phyloP scores from a whole-genome alignment of 1,140 invertebrate genomes.

The Leptonema lineaticorne region DNA sequence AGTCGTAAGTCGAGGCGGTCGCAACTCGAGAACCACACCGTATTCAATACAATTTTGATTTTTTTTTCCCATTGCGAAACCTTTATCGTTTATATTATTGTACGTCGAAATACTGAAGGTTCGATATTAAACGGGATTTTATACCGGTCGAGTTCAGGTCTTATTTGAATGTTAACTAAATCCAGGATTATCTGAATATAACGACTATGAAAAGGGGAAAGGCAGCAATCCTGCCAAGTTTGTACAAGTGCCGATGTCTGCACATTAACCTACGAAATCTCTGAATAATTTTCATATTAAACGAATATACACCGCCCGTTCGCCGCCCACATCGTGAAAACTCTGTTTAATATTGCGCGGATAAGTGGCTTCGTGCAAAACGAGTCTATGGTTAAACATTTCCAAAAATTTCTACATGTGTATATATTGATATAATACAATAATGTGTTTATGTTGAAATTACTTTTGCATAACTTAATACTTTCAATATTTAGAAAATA shows the following conservation, averaged over 20 bases:
- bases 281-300: slow-evolving; percentile 10
- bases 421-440: not conserved
- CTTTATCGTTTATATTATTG: too few species aligned
- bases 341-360: not conserved
- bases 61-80: not conserved
- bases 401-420: not conserved
- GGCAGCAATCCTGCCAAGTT: not conserved
- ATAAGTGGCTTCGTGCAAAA: not conserved
- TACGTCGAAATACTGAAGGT: too few species aligned
- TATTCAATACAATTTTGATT: too few species aligned
- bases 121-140: not conserved
- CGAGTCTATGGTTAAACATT: not conserved
- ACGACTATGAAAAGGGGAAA: too few species aligned
- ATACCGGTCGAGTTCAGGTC: not conserved
- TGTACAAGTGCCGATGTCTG: not conserved
- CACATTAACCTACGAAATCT: slow-evolving; percentile 1
- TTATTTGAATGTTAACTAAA: slow-evolving; percentile 5
- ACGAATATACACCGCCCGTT: not conserved
- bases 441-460: too few species aligned
- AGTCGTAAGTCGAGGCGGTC: too few species aligned
- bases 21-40: too few species aligned
- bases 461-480: too few species aligned
- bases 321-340: not conserved
- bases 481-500: too few species aligned
- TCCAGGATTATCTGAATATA: slow-evolving; percentile 4